Base-by-base conservation (phyloP, 2,797 vertebrate species). In the Aplochiton taeniatus region DNA sequence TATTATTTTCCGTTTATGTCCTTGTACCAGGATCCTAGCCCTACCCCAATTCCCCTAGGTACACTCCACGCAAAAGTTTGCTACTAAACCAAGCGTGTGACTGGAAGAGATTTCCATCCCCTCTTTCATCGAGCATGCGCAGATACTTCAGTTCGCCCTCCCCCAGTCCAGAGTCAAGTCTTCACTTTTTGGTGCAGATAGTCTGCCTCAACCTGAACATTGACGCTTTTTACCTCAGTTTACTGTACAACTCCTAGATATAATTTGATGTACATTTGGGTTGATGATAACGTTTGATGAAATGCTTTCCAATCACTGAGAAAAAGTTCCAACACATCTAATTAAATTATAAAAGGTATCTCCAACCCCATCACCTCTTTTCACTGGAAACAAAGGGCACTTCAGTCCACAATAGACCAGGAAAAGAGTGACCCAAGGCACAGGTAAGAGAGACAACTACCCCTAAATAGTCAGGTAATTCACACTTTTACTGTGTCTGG, bases 301-400 rank as follows among this genome's bases (percentile, higher is more conserved):
- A 45, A 31, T 52, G 13, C 2, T 41, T 46, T 54, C 51, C 49
- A 63, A 48, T 18, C 14, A 52, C 19, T 51, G 31, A 51, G 11
- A 46, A 31, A 62, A 43, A 52, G 45, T 45, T 58, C 18, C 45
- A 58, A 44, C 45, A 11, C 49, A 47, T 31, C 16, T 70, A 56
- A 59, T 63, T 48, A 31, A 48, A 59, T 64, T 70, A 43, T 47
- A 45, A 63, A 65, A 41, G 46, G 46, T 42, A 13, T 20, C 18
- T 54, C 70, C 65, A 56, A 62, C 63, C 72, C 72, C 58, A 55
- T 46, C 59, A 47, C 50, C 48, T 53, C 65, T 31, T 57, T 52
- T 50, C 61, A 50, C 51, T 47, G 44, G 31, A 60, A 70, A 74
- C 72, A 74, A 74, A 74, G 56, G 48, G 63, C 59, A 70, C 66